Evolutionary conservation across 1,140 invertebrate genomes (phyloP).

Genomic region (Theocolax elegans): DNA sequence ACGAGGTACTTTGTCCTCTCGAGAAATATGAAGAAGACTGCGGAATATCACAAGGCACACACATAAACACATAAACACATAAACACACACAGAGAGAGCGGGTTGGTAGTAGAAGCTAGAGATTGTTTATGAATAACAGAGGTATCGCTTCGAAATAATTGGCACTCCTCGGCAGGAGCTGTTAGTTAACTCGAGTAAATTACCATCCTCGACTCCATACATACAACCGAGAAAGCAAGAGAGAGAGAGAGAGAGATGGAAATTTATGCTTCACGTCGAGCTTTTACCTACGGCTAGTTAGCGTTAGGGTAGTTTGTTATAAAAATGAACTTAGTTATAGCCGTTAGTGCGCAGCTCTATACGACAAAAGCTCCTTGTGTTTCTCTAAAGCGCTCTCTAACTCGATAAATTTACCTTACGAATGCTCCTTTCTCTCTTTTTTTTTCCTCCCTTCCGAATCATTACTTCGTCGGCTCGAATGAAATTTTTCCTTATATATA

Average conservation of each 20-base stretch:
- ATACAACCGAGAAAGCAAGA: neutral
- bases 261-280: neutral
- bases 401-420: neutral
- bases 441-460: neutral
- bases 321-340: slow-evolving; percentile 1
- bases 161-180: neutral
- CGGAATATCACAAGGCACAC: too few relatives aligned
- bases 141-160: neutral
- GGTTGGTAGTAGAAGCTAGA: too few relatives aligned
- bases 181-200: slow-evolving; percentile 14
- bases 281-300: neutral
- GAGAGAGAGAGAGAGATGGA: neutral
- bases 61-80: too few relatives aligned
- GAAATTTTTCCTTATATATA: too few relatives aligned
- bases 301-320: neutral
- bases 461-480: too few relatives aligned
- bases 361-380: neutral
- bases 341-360: neutral
- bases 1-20: too few relatives aligned
- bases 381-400: neutral
- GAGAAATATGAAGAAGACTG: too few relatives aligned
- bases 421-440: neutral
- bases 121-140: neutral
- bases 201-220: neutral
- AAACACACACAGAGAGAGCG: too few relatives aligned